A percentile compares a stretch with the other conserved stretches of the same genome.
Conservation (phyloP, 2,113 vertebrate species). For the Ginglymostoma cirratum region DNA sequence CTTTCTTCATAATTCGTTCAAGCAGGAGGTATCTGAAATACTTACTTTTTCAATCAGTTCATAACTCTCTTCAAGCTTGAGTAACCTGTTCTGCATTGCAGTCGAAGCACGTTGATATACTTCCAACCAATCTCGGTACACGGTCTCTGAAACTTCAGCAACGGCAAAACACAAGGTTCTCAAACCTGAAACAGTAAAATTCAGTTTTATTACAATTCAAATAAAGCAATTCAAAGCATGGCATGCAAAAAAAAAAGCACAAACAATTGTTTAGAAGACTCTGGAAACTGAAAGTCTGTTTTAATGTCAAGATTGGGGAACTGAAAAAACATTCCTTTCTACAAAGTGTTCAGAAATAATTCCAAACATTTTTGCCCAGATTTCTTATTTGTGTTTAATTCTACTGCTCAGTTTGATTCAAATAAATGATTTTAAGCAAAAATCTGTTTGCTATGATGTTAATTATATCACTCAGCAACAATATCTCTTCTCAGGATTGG, state of each 20-base stretch:
- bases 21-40: conserved; percentile 8
- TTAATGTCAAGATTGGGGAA: not conserved
- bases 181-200: conserved; percentile 60
- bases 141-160: conserved; percentile 79
- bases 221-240: not conserved
- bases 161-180: conserved; percentile 92
- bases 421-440: not conserved
- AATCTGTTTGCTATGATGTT: not conserved
- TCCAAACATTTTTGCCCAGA: not conserved
- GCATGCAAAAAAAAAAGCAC: not conserved
- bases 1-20: not conserved
- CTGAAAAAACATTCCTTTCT: not conserved
- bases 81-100: conserved; percentile 80
- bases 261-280: not conserved
- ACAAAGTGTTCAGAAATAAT: not conserved
- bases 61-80: conserved; percentile 93
- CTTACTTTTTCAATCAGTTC: conserved; percentile 92
- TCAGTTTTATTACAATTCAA: not conserved
- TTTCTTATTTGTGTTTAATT: not conserved
- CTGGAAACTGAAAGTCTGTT: not conserved
- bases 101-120: conserved; percentile 76
- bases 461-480: not conserved
- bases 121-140: conserved; percentile 81
- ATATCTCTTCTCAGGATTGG: not conserved
- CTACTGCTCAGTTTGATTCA: not conserved